A percentile compares a stretch with the other conserved stretches of the same genome.
phyloP scores from a whole-genome alignment of 2,797 vertebrate genomes.

The Anomalospiza imberbis region DNA sequence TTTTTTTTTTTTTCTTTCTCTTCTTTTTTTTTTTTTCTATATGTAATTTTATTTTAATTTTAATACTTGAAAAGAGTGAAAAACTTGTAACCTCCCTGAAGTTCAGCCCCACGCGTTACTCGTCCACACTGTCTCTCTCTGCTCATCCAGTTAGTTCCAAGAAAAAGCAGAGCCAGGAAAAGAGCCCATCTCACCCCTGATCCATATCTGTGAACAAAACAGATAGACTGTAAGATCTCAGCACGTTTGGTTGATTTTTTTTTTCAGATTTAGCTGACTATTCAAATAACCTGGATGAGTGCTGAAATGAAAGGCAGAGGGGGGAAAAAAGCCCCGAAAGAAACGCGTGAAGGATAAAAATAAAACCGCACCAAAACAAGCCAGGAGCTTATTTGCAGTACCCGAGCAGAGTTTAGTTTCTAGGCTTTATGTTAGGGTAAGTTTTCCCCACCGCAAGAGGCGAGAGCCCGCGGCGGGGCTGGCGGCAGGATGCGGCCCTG shows the following conservation, averaged over 20 bases:
- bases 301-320: background rate
- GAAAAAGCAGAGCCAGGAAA: background rate
- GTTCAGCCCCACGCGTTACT: conserved; percentile 51
- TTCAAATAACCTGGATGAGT: conserved; percentile 41
- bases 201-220: conserved; percentile 35
- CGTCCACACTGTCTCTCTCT: conserved; percentile 18
- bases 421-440: background rate
- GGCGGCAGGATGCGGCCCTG: conserved; percentile 31
- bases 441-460: background rate
- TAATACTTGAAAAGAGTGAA: conserved; percentile 66
- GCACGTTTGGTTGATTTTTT: background rate
- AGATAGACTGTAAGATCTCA: conserved; percentile 39
- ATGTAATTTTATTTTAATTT: conserved; percentile 73
- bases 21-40: background rate
- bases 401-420: conserved; percentile 23
- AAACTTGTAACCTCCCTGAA: conserved; percentile 68
- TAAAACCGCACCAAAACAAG: background rate
- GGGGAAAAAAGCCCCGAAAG: background rate
- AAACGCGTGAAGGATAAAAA: conserved; percentile 4
- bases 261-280: conserved; percentile 33
- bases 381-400: background rate
- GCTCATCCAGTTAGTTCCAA: background rate
- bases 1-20: background rate
- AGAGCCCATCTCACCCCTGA: conserved; percentile 34
- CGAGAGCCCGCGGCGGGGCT: background rate